Percentiles rank a stretch among this genome's conserved stretches.
Conservation (phyloP, 1,140 invertebrate species). For the Danaus melanippus region DNA sequence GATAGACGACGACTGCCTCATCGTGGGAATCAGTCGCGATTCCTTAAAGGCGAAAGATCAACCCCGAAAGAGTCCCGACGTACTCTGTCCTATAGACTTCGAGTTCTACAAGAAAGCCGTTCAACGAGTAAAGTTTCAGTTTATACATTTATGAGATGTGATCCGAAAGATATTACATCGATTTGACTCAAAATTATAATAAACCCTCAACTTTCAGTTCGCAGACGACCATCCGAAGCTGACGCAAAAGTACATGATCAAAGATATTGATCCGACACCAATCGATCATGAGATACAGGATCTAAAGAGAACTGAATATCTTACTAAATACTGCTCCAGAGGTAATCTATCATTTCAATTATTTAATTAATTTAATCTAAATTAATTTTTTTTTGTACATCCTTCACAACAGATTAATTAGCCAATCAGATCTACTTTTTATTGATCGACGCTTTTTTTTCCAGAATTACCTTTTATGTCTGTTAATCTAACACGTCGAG, state of each 20-base stretch:
- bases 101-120: constrained; percentile 58
- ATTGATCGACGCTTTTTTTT: constrained; percentile 10
- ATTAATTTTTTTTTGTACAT: too few species aligned
- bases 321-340: constrained; percentile 56
- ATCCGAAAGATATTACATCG: too few species aligned
- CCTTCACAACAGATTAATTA: too few species aligned
- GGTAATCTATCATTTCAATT: constrained; percentile 24
- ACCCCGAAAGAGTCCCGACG: constrained; percentile 32
- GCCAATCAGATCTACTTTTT: too few species aligned
- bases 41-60: constrained; percentile 35
- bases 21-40: constrained; percentile 49
- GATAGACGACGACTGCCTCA: constrained; percentile 50
- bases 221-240: constrained; percentile 42
- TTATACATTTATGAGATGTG: too few species aligned
- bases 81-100: constrained; percentile 43
- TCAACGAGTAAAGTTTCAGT: constrained; percentile 31
- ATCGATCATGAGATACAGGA: constrained; percentile 58
- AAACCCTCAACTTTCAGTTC: constrained; percentile 26
- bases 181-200: too few species aligned
- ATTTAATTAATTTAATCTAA: too few species aligned
- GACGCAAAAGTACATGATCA: constrained; percentile 45
- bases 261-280: constrained; percentile 47
- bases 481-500: constrained; percentile 52
- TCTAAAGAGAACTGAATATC: constrained; percentile 53
- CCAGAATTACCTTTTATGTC: constrained; percentile 64